Evolutionary conservation across 2,113 vertebrate species (phyloP), one percentile per base, ranked within the genome.

Genomic region (Forbesichthys papilliferus): DNA sequence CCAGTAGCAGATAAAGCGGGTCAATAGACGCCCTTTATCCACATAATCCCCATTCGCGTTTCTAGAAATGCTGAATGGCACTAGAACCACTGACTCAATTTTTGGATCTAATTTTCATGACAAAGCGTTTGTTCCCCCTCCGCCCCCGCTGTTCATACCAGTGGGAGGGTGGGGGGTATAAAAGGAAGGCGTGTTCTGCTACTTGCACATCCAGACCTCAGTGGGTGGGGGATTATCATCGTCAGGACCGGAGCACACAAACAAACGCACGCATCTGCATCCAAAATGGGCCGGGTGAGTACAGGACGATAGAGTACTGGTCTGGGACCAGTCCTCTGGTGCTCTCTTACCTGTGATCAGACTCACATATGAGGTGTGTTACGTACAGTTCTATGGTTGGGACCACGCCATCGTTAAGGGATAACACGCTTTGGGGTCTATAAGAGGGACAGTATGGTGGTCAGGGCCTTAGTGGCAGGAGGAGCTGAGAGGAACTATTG

Each of bases 71-170:
- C 69, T 93, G 93, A 94, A 93, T 95, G 94, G 94, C 84, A 81
- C 91, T 90, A 88, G 93, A 97, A 96, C 93, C 93, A 95, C 96
- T 96, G 96, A 98, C 94, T 97, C 94, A 94, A 96, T 94, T 95
- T 96, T 96, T 97, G 95, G 95, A 96, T 96, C 90, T 93, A 77
- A 91, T 95, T 96, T 94, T 97, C 95, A 97, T 96, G 95, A 97
- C 94, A 91, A 96, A 96, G 95, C 94, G 85, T 89, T 93, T 95
- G 93, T 94, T 91, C 89, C 88, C 67, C 71, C 48, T 68, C 77
- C 69, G 59, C 79, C 71, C 66, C 80, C 65, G 47, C 69, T 68
- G 84, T 92, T 92, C 92, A 86, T 84, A 68, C 87, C 93, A 85
- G 86, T 84, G 83, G 85, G 75, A 80, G 81, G 7, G 83, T 46